Evolutionary conservation across 1,140 invertebrate species (phyloP), one percentile per base, ranked within the genome.

Genomic region (Drosophila tristis): DNA sequence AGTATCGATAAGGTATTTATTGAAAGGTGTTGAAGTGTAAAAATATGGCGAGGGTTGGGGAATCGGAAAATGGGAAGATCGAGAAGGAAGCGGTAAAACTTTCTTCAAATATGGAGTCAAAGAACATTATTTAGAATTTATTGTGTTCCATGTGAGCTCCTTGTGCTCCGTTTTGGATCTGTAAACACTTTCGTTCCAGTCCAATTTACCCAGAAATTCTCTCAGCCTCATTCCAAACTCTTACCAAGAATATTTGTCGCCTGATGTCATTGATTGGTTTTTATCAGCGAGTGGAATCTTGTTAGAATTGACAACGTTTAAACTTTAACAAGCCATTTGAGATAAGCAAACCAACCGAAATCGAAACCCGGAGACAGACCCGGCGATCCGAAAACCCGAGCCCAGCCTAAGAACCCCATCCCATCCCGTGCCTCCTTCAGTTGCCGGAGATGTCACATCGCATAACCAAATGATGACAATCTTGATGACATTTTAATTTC

Each of bases 401-500:
- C 23, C 23, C 4, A 31, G 7, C 29, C 31, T 9, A 9, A 35
- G 66, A 42, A 26, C 16, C 26, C 11, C 35, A 39, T 39, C 35
- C 31, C 31, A 11, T 26, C 3, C 23, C 2, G 23, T 20, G 53
- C 67, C 72, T 66, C 62, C 61, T 74, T 59, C 48, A 60, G 78
- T 82, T 74, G 66, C 64, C 64, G 23, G 58, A 73, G 74, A 63
- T 86, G 80, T 90, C 86, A 80, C 78, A 77, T 86, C 81, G 77
- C 51, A 79, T 85, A 75, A 78, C 63, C 80, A 51, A 59, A 67
- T 74, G 72, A 87, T 70, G 90, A 91, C 90, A 91, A 91, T 91
- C 90, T 91, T 75, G 81, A 90, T 91, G 90, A 91, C 90, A 90
- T 90, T 91, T 91, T 91, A 91, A 91, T 87, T 89, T 89, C 79